Percentiles rank a stretch among this genome's conserved stretches.
phyloP scores from a whole-genome alignment of 2,113 vertebrate species.

The Syrmaticus mikado region DNA sequence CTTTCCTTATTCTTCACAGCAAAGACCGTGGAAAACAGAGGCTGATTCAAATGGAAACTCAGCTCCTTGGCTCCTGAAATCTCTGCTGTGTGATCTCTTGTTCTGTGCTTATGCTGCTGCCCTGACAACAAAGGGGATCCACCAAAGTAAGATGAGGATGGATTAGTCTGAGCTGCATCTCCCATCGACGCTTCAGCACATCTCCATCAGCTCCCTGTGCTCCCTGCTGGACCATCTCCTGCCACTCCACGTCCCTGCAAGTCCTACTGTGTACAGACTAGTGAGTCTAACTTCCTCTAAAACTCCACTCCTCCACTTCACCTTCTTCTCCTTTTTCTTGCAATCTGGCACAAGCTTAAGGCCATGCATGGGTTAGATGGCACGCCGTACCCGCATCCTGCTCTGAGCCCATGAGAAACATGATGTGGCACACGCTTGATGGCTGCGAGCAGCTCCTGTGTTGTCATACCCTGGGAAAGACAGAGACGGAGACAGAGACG shows the following conservation, averaged over 20 bases:
- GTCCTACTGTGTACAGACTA: neutral
- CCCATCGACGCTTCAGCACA: neutral
- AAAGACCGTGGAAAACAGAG: neutral
- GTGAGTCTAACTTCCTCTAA: neutral
- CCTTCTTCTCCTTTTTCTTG: neutral
- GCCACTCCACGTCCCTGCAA: neutral
- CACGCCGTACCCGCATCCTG: accelerated
- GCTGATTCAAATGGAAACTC: neutral
- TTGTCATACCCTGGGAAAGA: neutral
- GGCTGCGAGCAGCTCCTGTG: accelerated
- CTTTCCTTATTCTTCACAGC: constrained; percentile 9
- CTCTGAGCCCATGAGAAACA: neutral
- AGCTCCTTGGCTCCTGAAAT: neutral
- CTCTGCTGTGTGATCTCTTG: neutral
- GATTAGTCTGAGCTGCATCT: neutral
- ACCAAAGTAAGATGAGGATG: neutral
- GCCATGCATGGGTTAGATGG: accelerated
- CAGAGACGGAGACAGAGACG: neutral
- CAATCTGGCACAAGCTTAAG: neutral
- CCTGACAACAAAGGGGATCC: constrained; percentile 8
- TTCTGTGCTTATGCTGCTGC: constrained; percentile 30
- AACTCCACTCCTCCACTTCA: neutral
- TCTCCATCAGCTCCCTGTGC: neutral
- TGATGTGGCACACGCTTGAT: neutral
- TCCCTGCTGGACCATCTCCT: neutral